phyloP scores from a whole-genome alignment of 2,113 vertebrate species.

The Chroicocephalus ridibundus region DNA sequence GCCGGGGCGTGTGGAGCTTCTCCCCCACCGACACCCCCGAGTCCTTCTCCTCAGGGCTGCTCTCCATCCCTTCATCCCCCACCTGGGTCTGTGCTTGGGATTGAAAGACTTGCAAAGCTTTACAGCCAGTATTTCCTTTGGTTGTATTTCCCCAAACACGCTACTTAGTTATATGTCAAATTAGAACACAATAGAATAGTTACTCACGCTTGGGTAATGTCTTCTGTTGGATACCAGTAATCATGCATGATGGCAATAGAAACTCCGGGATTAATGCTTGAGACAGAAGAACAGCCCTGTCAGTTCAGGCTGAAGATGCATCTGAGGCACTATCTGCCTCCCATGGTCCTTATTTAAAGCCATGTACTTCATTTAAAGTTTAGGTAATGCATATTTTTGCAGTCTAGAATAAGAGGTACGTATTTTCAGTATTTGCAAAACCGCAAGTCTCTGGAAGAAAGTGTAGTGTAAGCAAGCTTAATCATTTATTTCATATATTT shows the following conservation, averaged over 20 bases:
- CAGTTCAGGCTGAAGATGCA: neutral
- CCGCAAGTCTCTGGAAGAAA: neutral
- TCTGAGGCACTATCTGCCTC: neutral
- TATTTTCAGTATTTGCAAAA: neutral
- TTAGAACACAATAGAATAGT: neutral
- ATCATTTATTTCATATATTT: neutral
- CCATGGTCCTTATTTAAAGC: neutral
- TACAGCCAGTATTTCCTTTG: neutral
- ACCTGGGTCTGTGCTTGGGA: neutral
- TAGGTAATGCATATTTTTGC: too few species aligned
- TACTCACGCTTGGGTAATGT: accelerated
- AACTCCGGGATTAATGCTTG: neutral
- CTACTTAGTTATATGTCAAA: accelerated
- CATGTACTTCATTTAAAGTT: too few species aligned
- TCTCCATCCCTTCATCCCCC: neutral
- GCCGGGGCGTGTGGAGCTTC: neutral
- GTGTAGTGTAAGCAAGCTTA: neutral
- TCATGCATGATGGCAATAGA: too few species aligned
- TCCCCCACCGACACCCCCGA: neutral
- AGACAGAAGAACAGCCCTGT: accelerated
- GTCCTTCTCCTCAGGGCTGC: neutral
- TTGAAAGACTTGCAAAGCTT: neutral
- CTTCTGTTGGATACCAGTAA: neutral
- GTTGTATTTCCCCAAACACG: too few species aligned
- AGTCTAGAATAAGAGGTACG: neutral